A percentile compares a stretch with the other conserved stretches of the same genome.
Evolutionary conservation across 2,113 vertebrate species (phyloP).

Genomic region (Hippocampus guttulatus): DNA sequence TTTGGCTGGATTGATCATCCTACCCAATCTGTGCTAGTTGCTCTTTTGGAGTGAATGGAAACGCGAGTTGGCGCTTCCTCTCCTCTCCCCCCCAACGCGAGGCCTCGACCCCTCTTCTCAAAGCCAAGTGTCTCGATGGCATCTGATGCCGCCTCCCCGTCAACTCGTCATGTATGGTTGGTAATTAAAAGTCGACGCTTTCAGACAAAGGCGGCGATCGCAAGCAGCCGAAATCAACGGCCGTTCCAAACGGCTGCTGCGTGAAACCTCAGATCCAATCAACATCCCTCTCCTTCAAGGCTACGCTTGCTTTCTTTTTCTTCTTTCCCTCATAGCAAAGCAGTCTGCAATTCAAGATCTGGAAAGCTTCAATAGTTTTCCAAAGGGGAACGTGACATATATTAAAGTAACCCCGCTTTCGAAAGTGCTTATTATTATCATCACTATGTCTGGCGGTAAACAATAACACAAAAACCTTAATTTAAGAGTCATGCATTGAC

Average conservation of each 20-base stretch:
- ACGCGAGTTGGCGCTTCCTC: conserved; percentile 44
- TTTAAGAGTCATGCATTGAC: not conserved
- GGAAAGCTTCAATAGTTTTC: not conserved
- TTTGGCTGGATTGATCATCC: not conserved
- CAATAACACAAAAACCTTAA: not conserved
- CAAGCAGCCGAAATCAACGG: not conserved
- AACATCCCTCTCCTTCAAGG: not conserved
- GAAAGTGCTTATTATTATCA: not conserved
- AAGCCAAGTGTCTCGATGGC: conserved; percentile 58
- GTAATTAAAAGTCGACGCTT: not conserved
- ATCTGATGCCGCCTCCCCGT: conserved; percentile 39
- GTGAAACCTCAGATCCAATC: not conserved
- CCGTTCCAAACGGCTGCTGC: no score
- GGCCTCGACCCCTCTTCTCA: conserved; percentile 41
- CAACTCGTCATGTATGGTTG: conserved; percentile 38
- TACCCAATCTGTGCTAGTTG: conserved; percentile 18
- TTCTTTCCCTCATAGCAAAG: not conserved
- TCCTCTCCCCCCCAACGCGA: not conserved
- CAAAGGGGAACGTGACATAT: not conserved
- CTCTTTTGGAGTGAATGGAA: conserved; percentile 49
- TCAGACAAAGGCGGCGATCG: not conserved
- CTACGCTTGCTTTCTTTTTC: not conserved
- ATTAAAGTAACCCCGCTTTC: not conserved
- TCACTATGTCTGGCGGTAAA: not conserved
- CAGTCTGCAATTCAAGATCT: not conserved